Evolutionary conservation across 2,113 vertebrate species (phyloP), one percentile per base, ranked within the genome.

Genomic region (Panthera uncia): DNA sequence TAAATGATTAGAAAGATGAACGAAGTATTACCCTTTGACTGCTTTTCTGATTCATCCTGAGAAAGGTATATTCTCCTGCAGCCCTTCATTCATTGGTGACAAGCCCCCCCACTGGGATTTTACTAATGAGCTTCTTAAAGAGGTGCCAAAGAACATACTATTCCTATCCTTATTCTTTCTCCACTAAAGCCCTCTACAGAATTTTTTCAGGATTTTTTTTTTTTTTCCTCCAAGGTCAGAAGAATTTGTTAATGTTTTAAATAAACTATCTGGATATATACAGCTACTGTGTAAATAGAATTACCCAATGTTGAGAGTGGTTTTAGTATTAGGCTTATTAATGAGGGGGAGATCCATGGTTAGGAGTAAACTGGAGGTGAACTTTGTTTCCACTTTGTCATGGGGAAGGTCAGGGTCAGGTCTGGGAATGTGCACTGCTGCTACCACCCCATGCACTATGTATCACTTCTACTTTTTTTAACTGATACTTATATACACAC

Each of bases 101-200:
- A 94, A 90, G 94, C 94, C 98, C 97, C 86, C 95, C 84, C 48
- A 94, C 81, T 92, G 98, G 96, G 98, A 91, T 97, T 68, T 97
- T 95, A 97, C 96, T 93, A 96, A 96, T 10, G 90, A 98, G 97
- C 98, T 95, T 94, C 83, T 50, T 63, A 45, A 92, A 97, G 98
- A 98, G 98, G 98, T 98, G 98, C 98, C 98, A 98, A 98, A 98
- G 97, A 98, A 97, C 95, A 94, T 82, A 50, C 36, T 71, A 85
- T 91, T 80, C 95, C 92, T 97, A 94, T 21, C 33, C 89, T 97
- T 90, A 21, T 65, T 91, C 96, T 89, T 93, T 97, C 57, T 96
- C 63, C 76, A 63, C 68, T 19, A 55, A 45, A 73, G 61, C 65
- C 19, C 57, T 92, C 84, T 33, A 69, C 74, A 52, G 90, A 50